A percentile compares a stretch with the other conserved stretches of the same genome.
Evolutionary conservation across 1,140 invertebrate species (phyloP).

Genomic region (Hyles vespertilio): DNA sequence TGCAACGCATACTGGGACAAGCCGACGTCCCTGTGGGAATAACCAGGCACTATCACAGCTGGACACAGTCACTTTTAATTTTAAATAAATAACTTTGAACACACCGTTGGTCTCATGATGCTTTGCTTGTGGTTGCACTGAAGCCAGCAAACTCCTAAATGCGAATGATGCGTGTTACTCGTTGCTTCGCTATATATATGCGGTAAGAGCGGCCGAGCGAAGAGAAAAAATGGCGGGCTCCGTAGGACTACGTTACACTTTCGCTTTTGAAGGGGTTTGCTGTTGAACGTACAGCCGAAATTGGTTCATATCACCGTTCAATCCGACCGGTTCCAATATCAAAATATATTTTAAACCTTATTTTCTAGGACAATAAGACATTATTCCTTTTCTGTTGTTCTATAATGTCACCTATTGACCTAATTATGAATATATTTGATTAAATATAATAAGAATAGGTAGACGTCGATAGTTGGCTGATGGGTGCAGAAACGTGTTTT

Average conservation of each 20-base stretch:
- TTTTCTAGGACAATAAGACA: no score
- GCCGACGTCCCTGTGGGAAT: constrained; percentile 4
- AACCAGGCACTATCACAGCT: no score
- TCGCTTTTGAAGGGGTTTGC: constrained; percentile 68
- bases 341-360: neutral
- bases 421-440: no score
- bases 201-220: constrained; percentile 64
- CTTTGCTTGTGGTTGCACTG: constrained; percentile 73
- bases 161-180: constrained; percentile 71
- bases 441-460: no score
- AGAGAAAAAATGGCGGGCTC: constrained; percentile 61
- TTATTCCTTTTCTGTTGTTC: no score
- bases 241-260: constrained; percentile 72
- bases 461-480: no score
- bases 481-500: no score
- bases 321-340: constrained; percentile 39
- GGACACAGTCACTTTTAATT: constrained; percentile 25
- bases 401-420: no score
- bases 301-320: constrained; percentile 50
- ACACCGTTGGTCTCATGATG: constrained; percentile 76
- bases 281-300: constrained; percentile 39
- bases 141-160: constrained; percentile 73
- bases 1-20: constrained; percentile 37
- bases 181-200: constrained; percentile 70
- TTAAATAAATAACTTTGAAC: constrained; percentile 33